Evolutionary conservation across 2,113 vertebrate species (phyloP).

Genomic region (Athene noctua): DNA sequence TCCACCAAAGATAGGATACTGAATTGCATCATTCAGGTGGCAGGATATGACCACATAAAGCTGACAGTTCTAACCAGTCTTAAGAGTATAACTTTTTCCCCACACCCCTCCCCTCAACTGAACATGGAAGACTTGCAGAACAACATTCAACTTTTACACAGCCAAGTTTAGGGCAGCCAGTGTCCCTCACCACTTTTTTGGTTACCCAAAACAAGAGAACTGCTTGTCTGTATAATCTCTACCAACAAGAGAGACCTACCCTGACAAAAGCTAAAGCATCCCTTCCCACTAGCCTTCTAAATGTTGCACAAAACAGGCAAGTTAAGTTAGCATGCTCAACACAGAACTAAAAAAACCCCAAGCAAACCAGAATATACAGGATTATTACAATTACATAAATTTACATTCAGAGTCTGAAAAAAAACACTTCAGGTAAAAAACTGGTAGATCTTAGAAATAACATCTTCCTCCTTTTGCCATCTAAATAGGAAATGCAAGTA

Average conservation of each 20-base stretch:
- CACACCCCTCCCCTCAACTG: rapidly evolving
- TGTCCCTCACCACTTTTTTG: not conserved
- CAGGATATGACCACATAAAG: not conserved
- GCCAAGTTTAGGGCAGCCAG: not conserved
- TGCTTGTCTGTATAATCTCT: not conserved
- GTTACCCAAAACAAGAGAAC: not conserved
- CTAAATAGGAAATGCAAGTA: not conserved
- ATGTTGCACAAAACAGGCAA: not conserved
- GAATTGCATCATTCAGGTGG: not conserved
- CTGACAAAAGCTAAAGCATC: not conserved
- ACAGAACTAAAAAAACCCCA: not conserved
- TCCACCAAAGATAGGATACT: not conserved
- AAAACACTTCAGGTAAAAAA: not conserved
- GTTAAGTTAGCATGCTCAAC: not conserved
- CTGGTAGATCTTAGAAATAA: not conserved
- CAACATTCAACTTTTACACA: not conserved
- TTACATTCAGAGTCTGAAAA: not conserved
- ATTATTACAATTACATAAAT: not conserved
- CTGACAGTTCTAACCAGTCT: not conserved
- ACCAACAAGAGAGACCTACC: not conserved
- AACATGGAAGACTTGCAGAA: not conserved
- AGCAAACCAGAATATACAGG: not conserved
- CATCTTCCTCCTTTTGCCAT: not conserved
- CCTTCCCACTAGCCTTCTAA: not conserved
- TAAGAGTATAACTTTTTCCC: rapidly evolving